Base-by-base conservation (phyloP, 2,888 invertebrate genomes). In the Cotesia congregata region DNA sequence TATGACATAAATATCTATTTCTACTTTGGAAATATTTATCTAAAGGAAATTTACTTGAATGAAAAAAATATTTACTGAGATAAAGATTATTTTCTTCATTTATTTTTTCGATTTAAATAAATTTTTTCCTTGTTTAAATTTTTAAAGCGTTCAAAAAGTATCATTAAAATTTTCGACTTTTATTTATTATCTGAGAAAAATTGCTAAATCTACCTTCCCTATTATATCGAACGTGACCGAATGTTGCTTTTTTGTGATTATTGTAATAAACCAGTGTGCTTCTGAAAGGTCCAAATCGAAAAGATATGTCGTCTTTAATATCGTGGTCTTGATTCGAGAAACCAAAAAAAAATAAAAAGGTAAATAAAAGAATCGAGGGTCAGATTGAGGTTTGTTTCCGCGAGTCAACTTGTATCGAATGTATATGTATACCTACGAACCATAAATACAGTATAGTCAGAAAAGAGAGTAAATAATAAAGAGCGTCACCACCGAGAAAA, bases 241-340 rank as follows among this genome's bases (percentile, higher is more conserved):
- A 50, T 67, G 40, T 71, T 20, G 15, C n/a, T 50, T 50, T 50
- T 9, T 50, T 50, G 50, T 50, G 6, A 41, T 41, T 69, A 62
- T 60, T 75, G 60, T 50, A 68, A n/a, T 69, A 30, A 30, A 30
- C 30, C 30, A 30, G 30, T 64, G 69, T 69, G 20, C 38, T 69
- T 64, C 50, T 61, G 6, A 61, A 61, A 15, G 39, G 50, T 39
- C 64, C 15, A 67, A 71, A 72, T 72, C 67, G 76, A 76, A 76
- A 76, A 67, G 76, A 76, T 76, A 72, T 40, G 71, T 50, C 50
- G 50, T 1, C 50, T 50, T 50, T 50, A 50, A 50, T 50, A 12
- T 50, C 12, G 50, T 50, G 30, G 70, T 70, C 71, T 71, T 61
- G 71, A 71, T 71, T 38, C 61, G 50, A 50, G 12, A 3, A 50